Evolutionary conservation across 2,797 vertebrate species (phyloP).

Genomic region (Syncerus caffer): DNA sequence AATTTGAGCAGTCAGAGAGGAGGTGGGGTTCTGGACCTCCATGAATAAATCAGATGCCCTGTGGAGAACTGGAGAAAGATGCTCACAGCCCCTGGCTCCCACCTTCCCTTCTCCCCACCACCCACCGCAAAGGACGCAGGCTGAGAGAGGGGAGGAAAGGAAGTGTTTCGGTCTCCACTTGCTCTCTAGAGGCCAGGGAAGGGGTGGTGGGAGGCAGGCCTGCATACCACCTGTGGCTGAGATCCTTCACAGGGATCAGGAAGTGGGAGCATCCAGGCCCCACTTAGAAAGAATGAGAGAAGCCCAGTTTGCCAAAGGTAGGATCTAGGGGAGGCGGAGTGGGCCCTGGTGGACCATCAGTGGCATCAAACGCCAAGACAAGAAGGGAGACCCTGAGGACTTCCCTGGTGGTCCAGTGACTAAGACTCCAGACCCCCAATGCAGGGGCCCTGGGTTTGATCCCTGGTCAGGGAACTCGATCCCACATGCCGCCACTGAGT

Average conservation of each 20-base stretch:
- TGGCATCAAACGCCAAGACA: neutral
- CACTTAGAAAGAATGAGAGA: neutral
- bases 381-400: neutral
- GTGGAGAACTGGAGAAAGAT: neutral
- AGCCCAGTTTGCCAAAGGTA: accelerated
- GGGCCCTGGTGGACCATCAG: neutral
- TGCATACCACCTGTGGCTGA: neutral
- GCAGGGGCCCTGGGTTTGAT: neutral
- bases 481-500: neutral
- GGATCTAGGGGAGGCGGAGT: neutral
- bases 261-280: neutral
- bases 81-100: neutral
- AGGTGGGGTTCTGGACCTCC: neutral
- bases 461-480: neutral
- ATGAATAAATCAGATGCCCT: accelerated
- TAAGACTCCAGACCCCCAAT: neutral
- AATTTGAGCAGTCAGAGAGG: neutral
- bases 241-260: accelerated
- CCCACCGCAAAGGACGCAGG: neutral
- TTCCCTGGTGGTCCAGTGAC: neutral
- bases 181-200: neutral
- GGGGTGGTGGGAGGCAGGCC: accelerated
- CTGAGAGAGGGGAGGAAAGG: neutral
- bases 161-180: neutral
- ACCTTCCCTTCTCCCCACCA: neutral